These are phyloP conservation scores for Nineta flava DNA, from an alignment of 2,888 invertebrate species.

Conservation along the genomic window DNA sequence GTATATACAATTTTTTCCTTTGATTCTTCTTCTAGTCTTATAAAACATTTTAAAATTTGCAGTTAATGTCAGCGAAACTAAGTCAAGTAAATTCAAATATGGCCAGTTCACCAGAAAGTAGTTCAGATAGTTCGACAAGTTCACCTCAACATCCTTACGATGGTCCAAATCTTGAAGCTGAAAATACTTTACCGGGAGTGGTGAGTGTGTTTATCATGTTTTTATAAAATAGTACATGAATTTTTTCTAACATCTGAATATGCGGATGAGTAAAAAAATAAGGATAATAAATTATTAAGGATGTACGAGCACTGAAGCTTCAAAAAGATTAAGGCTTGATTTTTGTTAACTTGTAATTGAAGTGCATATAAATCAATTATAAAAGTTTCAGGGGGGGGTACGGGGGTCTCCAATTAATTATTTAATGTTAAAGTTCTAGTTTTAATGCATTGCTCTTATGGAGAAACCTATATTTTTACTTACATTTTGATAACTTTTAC, in stretches of 20 bases:
- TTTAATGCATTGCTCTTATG: neutral
- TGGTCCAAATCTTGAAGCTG: conserved; percentile 65
- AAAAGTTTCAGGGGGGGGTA: too few relatives aligned
- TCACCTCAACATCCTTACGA: conserved; percentile 79
- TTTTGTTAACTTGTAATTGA: too few relatives aligned
- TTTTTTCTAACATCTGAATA: too few relatives aligned
- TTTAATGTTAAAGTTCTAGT: too few relatives aligned
- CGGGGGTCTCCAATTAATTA: too few relatives aligned
- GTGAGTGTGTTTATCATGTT: conserved; percentile 33
- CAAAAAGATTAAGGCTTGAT: too few relatives aligned
- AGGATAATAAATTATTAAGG: too few relatives aligned
- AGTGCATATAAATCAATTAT: too few relatives aligned
- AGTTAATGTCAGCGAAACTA: conserved; percentile 62
- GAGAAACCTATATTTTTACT: too few relatives aligned
- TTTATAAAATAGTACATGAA: neutral
- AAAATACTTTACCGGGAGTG: conserved; percentile 81
- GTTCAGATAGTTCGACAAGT: conserved; percentile 86
- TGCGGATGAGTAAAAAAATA: too few relatives aligned
- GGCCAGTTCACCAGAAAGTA: conserved; percentile 77
- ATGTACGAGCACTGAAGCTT: too few relatives aligned
- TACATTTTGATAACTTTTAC: too few relatives aligned
- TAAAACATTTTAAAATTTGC: conserved; percentile 12
- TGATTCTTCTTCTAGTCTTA: neutral
- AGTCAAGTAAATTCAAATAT: conserved; percentile 54
- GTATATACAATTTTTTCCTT: conserved; percentile 16